Percentiles rank a stretch among this genome's conserved stretches.
Evolutionary conservation across 2,113 vertebrate genomes (phyloP).

Genomic region (Lophochroa leadbeateri): DNA sequence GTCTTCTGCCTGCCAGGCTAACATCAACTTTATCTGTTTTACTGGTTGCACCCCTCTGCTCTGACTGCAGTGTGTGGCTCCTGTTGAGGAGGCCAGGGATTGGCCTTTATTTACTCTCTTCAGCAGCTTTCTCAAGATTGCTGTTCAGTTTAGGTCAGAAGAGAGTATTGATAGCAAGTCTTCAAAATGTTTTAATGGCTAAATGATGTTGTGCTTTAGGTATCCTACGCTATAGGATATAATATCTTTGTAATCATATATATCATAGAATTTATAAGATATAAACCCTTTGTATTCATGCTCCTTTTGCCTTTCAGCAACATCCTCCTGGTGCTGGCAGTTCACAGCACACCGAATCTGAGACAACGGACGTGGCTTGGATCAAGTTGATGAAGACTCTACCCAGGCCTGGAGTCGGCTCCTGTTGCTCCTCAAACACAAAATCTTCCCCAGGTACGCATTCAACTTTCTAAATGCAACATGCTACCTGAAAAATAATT

Average conservation of each 20-base stretch:
- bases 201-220: background rate
- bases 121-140: background rate
- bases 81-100: too few species aligned
- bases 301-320: background rate
- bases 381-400: background rate
- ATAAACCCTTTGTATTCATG: background rate
- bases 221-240: background rate
- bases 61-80: rapidly evolving
- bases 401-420: background rate
- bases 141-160: background rate
- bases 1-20: background rate
- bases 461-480: background rate
- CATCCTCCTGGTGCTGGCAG: background rate
- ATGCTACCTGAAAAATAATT: background rate
- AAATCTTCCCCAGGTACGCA: background rate
- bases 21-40: rapidly evolving
- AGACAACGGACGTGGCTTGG: background rate
- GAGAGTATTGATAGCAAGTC: too few species aligned
- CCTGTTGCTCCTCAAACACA: background rate
- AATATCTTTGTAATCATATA: background rate
- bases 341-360: rapidly evolving
- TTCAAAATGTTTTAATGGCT: background rate
- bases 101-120: background rate
- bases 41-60: rapidly evolving
- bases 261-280: background rate